These are phyloP conservation scores for Drosophila parvula DNA, from an alignment of 1,140 invertebrate species.

Conservation along the genomic window DNA sequence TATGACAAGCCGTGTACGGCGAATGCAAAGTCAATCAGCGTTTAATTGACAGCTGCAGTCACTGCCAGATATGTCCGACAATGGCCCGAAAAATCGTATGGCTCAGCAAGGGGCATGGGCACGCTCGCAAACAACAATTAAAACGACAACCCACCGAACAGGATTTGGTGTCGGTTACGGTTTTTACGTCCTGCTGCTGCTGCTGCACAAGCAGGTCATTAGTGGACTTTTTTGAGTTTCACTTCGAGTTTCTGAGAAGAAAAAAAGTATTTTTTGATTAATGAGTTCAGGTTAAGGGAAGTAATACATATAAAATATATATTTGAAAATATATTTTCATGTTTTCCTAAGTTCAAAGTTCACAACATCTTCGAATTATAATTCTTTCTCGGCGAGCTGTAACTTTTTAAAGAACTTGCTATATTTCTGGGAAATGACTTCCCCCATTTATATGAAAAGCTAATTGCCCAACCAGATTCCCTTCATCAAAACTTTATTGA, in stretches of 20 bases:
- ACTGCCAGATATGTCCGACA: constrained; percentile 39
- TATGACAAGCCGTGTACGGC: constrained; percentile 44
- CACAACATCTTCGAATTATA: neutral
- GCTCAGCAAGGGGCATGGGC: constrained; percentile 16
- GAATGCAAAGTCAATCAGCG: constrained; percentile 74
- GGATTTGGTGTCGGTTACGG: constrained; percentile 30
- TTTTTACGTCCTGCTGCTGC: constrained; percentile 12
- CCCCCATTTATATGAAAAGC: neutral
- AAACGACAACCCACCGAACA: constrained; percentile 43
- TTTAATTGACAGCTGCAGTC: constrained; percentile 76
- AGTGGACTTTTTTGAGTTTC: constrained; percentile 6
- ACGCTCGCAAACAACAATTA: constrained; percentile 36
- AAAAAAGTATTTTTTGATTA: constrained; percentile 27
- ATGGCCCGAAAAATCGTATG: constrained; percentile 5
- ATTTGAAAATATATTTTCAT: neutral
- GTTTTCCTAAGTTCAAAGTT: neutral
- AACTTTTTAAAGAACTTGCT: neutral
- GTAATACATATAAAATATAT: neutral
- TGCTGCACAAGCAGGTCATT: constrained; percentile 26
- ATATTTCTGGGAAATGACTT: neutral
- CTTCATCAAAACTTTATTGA: constrained; percentile 9
- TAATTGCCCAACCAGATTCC: constrained; percentile 9
- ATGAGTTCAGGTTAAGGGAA: constrained; percentile 4
- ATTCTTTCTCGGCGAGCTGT: neutral
- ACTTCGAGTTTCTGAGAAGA: neutral